Base-by-base conservation (phyloP, 2,113 vertebrate genomes). In the Lamprotornis superbus region DNA sequence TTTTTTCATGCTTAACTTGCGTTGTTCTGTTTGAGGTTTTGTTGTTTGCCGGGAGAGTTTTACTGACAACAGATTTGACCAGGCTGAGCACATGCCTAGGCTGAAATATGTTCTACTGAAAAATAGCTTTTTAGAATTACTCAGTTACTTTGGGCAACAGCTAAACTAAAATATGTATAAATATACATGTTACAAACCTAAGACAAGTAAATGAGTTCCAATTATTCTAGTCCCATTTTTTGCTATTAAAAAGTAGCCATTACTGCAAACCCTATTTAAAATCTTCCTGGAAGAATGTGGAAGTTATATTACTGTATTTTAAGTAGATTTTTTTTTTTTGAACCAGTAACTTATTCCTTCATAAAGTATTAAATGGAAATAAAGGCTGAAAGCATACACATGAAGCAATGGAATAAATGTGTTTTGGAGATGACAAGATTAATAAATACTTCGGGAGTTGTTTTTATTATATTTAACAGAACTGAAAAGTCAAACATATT, bases 21-120 rank as follows among this genome's bases (percentile, higher is more conserved):
- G 5, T 27, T 33, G 5, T 9, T 25, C 18, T 35, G 5, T 69
- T 40, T 55, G 1, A 1, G 1, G 0, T 2, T 28, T 50, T 57
- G 71, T 56, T 68, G 3, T 44, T 88, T 85, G 5, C 11, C 63
- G 10, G 7, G 6, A 65, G 8, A 46, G 10, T 61, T 49, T 76
- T 68, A 57, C 8, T 65, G 46, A 35, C 28, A 50, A 31, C 1
- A 23, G 12, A 67, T 49, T 47, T 91, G 46, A 56, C 10, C 40
- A 39, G 14, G 4, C 9, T 81, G 19, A 94, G 31, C 6, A 52
- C 4, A 31, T 46, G 5, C 15, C 15, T 80, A 39, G 21, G 5
- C 16, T 83, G 47, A 70, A 49, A 60, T 4, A 75, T 7, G 3
- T 50, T 10, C 5, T 33, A 39, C 24, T 53, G 22, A 50, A 31